Percentiles rank a stretch among this genome's conserved stretches.
phyloP scores from a whole-genome alignment of 2,797 vertebrate genomes.

The Morus bassanus region DNA sequence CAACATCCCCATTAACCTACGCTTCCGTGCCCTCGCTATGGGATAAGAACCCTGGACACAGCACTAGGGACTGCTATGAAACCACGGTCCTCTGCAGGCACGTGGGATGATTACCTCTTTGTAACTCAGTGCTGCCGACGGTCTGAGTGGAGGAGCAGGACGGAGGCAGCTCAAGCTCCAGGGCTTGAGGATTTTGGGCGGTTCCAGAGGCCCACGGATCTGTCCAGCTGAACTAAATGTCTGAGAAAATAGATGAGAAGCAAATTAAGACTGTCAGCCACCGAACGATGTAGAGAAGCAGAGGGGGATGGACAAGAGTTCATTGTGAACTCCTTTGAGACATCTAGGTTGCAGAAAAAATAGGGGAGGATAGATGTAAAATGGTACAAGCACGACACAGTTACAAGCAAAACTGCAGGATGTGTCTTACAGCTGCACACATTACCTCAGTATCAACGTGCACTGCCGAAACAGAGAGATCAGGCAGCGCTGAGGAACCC shows the following conservation, averaged over 20 bases:
- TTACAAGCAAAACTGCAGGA: neutral
- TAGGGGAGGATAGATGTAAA: neutral
- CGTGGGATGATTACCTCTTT: conserved; percentile 88
- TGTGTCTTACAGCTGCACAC: neutral
- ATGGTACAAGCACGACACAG: neutral
- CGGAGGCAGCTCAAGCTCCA: conserved; percentile 98
- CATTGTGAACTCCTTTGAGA: neutral
- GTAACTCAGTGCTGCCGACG: conserved; percentile 94
- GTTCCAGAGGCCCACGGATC: conserved; percentile 89
- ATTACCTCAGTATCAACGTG: neutral
- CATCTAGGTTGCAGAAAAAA: neutral
- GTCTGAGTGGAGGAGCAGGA: conserved; percentile 95
- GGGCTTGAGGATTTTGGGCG: conserved; percentile 91
- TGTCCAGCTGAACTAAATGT: conserved; percentile 77
- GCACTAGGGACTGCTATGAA: neutral
- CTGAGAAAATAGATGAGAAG: conserved; percentile 79
- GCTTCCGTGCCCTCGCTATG: neutral
- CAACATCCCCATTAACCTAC: neutral
- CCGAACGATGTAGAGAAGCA: neutral
- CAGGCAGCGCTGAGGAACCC: neutral
- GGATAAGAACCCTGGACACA: neutral
- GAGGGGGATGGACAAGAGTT: neutral
- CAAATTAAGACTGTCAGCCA: conserved; percentile 30
- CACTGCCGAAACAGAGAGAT: neutral
- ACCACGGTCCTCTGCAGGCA: neutral